Evolutionary conservation across 2,797 vertebrate genomes (phyloP), one percentile per base, ranked within the genome.

Genomic region (Hybognathus amarus): DNA sequence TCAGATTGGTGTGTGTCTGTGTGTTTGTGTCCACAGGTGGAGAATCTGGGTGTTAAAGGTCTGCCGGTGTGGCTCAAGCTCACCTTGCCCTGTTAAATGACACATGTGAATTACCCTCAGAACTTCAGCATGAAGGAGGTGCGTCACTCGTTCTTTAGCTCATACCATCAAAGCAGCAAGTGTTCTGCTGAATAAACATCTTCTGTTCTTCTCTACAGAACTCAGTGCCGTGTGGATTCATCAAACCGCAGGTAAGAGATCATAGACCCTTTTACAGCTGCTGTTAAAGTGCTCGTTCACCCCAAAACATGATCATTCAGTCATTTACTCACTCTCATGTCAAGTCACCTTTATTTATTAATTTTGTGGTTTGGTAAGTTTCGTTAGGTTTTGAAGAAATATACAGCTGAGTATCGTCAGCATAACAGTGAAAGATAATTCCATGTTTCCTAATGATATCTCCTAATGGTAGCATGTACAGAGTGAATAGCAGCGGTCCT

Each of bases 61-160:
- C 90, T 94, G 76, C 92, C 92, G 8, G 77, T 92, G 38, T 87
- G 27, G 0, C 89, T 94, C 30, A 78, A 47, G 1, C 77, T 95
- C 45, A 2, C 40, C 20, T 89, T 95, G 73, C 91, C 92, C 45
- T 92, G 86, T 56, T 30, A 85, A 84, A 88, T 91, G 56, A 67
- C 82, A 3, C 30, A 30, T 10, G 33, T 76, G 71, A 66, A 1
- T 20, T 54, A 1, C 6, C 6, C 1, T 27, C 45, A 90, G n/a
- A 50, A 52, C 83, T 92, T 94, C 90, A 86, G 90, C 80, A 76
- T 93, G 56, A 77, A 13, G 0, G 71, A 91, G 80, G 70, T 82
- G 9, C 22, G 6, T 50, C 54, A 45, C 54, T 73, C 40, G 2
- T 47, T 56, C 9, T n/a, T 80, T 50, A 59, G 17, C n/a, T 63